A percentile compares a stretch with the other conserved stretches of the same genome.
Conservation (phyloP, 2,888 invertebrate species). For the Magallana nippona region DNA sequence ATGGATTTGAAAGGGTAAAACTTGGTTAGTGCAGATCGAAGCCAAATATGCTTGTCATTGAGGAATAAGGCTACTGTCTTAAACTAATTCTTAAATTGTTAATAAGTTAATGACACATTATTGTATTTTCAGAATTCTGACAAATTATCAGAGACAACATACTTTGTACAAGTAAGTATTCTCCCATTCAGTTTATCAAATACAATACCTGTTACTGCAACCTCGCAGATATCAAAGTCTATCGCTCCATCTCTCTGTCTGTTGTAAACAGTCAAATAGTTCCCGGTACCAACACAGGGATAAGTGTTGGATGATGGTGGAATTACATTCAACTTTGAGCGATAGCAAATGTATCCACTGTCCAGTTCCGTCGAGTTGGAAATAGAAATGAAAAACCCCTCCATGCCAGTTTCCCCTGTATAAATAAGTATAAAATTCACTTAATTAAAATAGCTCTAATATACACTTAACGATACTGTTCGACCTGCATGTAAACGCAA, state of each 20-base stretch:
- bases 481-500: no score
- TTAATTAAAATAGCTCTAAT: neutral
- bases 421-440: neutral
- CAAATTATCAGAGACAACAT: no score
- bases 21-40: no score
- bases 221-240: constrained; percentile 7
- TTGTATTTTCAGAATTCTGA: no score
- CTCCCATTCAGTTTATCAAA: no score
- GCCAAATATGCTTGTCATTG: no score
- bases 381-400: constrained; percentile 15
- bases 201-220: constrained; percentile 6
- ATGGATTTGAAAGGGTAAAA: no score
- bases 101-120: no score
- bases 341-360: constrained; percentile 8
- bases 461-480: neutral
- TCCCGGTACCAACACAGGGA: constrained; percentile 3
- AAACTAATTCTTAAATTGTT: no score
- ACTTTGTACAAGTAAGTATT: no score
- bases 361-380: neutral
- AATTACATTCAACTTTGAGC: constrained; percentile 8
- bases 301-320: neutral
- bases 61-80: no score
- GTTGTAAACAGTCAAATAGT: neutral
- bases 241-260: neutral
- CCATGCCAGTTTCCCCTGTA: neutral